phyloP scores from a whole-genome alignment of 2,888 invertebrate species.

The Dorcus hopei region DNA sequence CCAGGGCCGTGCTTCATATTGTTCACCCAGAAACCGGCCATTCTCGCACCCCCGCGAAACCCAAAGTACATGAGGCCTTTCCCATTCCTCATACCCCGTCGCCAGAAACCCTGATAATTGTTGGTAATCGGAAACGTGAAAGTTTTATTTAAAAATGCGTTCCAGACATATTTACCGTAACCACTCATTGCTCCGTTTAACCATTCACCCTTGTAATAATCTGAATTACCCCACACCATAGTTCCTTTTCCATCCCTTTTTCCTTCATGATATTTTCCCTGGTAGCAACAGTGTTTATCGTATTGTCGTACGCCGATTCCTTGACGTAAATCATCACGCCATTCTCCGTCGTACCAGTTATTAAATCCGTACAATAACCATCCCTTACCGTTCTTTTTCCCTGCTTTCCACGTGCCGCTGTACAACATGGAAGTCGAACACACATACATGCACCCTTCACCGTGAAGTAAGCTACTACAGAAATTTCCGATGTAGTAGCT shows the following conservation, averaged over 20 bases:
- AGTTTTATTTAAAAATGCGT: conserved; percentile 52
- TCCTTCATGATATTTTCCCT: conserved; percentile 56
- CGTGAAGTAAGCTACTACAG: conserved; percentile 53
- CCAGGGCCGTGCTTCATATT: conserved; percentile 60
- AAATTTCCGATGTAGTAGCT: conserved; percentile 61
- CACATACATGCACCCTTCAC: conserved; percentile 42
- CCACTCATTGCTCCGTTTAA: conserved; percentile 56
- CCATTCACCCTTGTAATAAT: conserved; percentile 62
- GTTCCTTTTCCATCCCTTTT: conserved; percentile 57
- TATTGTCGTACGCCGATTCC: conserved; percentile 57
- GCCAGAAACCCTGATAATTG: conserved; percentile 57
- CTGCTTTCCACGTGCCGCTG: conserved; percentile 47
- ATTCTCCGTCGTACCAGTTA: conserved; percentile 50
- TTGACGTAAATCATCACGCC: conserved; percentile 45
- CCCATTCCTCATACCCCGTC: conserved; percentile 54
- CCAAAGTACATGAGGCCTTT: conserved; percentile 49
- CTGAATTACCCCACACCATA: conserved; percentile 61
- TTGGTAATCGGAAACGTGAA: conserved; percentile 55
- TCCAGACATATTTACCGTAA: conserved; percentile 60
- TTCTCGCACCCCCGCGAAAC: conserved; percentile 54
- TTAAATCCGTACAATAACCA: conserved; percentile 40
- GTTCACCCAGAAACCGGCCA: conserved; percentile 55
- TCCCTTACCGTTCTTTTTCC: conserved; percentile 47
- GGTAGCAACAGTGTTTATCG: conserved; percentile 54
- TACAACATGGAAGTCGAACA: conserved; percentile 37